These are phyloP conservation scores for Steatocranus sp. DNA, from an alignment of 2,797 vertebrate species.

Conservation along the genomic window DNA sequence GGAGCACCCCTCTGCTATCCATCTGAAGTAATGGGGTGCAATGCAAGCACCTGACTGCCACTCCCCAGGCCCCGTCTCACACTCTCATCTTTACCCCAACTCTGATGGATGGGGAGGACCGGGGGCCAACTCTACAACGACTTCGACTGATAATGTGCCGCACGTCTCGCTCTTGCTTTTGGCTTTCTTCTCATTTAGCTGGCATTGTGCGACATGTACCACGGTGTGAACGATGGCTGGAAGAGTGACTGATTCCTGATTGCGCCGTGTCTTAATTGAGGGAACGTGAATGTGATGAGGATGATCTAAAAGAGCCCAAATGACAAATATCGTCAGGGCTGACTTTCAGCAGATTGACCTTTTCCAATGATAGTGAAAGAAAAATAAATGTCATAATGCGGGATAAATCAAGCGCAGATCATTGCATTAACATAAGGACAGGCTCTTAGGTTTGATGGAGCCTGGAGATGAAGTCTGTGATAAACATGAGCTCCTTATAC, in stretches of 20 bases:
- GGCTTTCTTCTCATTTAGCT: slow-evolving; percentile 54
- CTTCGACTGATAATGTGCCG: slow-evolving; percentile 42
- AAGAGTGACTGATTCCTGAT: slow-evolving; percentile 47
- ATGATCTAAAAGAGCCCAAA: slow-evolving; percentile 14
- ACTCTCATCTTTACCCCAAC: slow-evolving; percentile 71
- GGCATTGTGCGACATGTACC: slow-evolving; percentile 3
- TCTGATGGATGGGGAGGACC: slow-evolving; percentile 69
- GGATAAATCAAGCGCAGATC: slow-evolving; percentile 64
- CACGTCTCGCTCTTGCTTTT: slow-evolving; percentile 43
- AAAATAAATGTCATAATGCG: slow-evolving; percentile 54
- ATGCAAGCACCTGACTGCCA: slow-evolving; percentile 69
- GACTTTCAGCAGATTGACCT: slow-evolving; percentile 69
- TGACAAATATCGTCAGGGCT: slow-evolving; percentile 54
- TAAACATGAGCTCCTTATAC: slow-evolving; percentile 56
- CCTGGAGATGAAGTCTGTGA: slow-evolving; percentile 51
- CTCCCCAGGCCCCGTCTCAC: slow-evolving; percentile 68
- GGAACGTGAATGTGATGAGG: slow-evolving; percentile 13
- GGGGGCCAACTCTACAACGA: slow-evolving; percentile 62
- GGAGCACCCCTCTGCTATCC: slow-evolving; percentile 78
- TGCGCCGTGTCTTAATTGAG: slow-evolving; percentile 47
- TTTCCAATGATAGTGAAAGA: slow-evolving; percentile 59
- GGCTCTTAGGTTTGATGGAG: slow-evolving; percentile 46
- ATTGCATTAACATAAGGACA: slow-evolving; percentile 63
- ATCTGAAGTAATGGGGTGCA: slow-evolving; percentile 81
- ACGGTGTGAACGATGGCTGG: slow-evolving; percentile 24